Evolutionary conservation across 1,140 invertebrate genomes (phyloP), one percentile per base, ranked within the genome.

Genomic region (Akabosia matsudoensis): DNA sequence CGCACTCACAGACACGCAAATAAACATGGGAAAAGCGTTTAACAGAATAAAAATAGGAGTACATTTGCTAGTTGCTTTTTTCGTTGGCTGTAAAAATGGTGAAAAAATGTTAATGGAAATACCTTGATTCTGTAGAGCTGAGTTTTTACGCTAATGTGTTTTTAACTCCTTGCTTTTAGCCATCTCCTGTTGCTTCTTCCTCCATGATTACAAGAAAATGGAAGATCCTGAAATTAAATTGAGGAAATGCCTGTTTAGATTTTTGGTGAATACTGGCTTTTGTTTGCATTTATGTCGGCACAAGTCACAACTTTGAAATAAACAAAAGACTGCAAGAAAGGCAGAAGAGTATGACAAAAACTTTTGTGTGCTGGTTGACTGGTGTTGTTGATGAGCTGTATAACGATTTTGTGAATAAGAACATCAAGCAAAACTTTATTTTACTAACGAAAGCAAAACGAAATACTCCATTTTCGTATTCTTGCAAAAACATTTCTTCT

Each of bases 21-120:
- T 18, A 45, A 45, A n/a, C n/a, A n/a, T n/a, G n/a, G n/a, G n/a
- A 7, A 45, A 45, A 45, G 7, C 37, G 37, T 45, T 45, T 45
- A 45, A 18, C 37, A n/a, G n/a, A 45, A 45, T 45, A 45, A 45
- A 16, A 56, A 10, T 56, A 56, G 54, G 13, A 56, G 24, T 7
- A 45, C 18, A 45, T 45, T 45, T 45, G 37, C 18, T 7, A 10
- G 18, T 45, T 18, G 7, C 37, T 45, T 45, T 45, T 45, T 45
- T 45, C 22, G 22, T 13, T 67, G 61, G 2, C 31, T 24, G 24
- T 61, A 24, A 61, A 14, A 24, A 61, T 61, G 54, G 54, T 7
- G 30, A 67, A 67, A 67, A 67, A 30, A 67, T 67, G 61, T 31
- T 67, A 67, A 67, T 67, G 61, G 61, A 67, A 30, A 45, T 45